phyloP scores from a whole-genome alignment of 2,888 invertebrate genomes.

The Drosophila cyrtoloma region DNA sequence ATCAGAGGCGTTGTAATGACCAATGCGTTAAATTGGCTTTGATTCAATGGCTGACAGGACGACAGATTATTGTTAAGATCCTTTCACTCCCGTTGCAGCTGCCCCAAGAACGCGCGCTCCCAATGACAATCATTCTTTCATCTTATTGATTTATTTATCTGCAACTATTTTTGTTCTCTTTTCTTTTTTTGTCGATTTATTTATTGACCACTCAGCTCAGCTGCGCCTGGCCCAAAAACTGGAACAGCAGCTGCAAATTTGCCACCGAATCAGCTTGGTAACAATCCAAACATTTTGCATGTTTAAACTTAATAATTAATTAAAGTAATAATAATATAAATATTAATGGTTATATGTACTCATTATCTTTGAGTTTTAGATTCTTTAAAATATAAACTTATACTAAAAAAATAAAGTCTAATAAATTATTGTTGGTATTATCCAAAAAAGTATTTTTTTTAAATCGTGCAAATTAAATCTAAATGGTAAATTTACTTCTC shows the following conservation, averaged over 20 bases:
- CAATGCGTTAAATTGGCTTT: constrained; percentile 77
- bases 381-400: background rate
- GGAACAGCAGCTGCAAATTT: constrained; percentile 39
- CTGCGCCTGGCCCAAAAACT: background rate
- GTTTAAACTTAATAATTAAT: background rate
- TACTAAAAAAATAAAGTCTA: background rate
- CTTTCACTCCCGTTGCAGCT: constrained; percentile 19
- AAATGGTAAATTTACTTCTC: background rate
- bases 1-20: constrained; percentile 66
- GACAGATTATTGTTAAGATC: constrained; percentile 65
- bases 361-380: background rate
- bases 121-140: constrained; percentile 34
- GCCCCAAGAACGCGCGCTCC: constrained; percentile 36
- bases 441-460: rapidly evolving
- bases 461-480: background rate
- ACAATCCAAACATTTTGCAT: background rate
- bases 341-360: background rate
- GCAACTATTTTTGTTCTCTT: constrained; percentile 5
- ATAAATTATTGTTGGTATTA: background rate
- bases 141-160: constrained; percentile 68
- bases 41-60: constrained; percentile 58
- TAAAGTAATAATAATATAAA: background rate
- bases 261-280: background rate
- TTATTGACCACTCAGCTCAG: constrained; percentile 37
- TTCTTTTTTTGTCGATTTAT: constrained; percentile 51